A percentile compares a stretch with the other conserved stretches of the same genome.
phyloP scores from a whole-genome alignment of 1,140 invertebrate genomes.

The Papilio polyxenes region DNA sequence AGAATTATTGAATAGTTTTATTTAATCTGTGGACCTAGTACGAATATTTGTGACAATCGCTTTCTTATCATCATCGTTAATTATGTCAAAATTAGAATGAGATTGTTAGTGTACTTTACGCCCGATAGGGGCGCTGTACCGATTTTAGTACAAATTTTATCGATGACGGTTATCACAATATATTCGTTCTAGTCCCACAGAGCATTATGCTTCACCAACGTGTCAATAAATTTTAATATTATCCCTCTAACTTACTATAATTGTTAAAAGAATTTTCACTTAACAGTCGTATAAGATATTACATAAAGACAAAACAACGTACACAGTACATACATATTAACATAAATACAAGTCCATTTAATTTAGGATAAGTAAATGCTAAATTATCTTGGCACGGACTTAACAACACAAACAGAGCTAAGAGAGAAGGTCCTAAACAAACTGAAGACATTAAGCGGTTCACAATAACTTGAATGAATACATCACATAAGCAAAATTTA shows the following conservation, averaged over 20 bases:
- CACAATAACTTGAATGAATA: neutral
- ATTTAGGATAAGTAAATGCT: constrained; percentile 13
- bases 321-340: neutral
- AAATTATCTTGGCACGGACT: constrained; percentile 28
- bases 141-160: too few species aligned
- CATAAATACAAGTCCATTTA: constrained; percentile 8
- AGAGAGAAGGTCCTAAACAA: constrained; percentile 8
- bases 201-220: neutral
- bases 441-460: neutral
- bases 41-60: too few species aligned
- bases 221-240: neutral
- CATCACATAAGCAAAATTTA: neutral
- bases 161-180: too few species aligned
- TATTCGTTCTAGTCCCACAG: neutral
- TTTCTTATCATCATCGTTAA: too few species aligned
- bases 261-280: neutral
- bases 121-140: too few species aligned
- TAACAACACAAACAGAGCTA: constrained; percentile 21
- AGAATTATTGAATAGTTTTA: too few species aligned
- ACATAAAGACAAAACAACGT: constrained; percentile 31
- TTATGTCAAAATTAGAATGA: too few species aligned
- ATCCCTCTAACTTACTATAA: neutral
- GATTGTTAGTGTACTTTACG: too few species aligned
- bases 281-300: too few species aligned
- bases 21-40: too few species aligned